These are phyloP conservation scores for Heteromurus nitidus DNA, from an alignment of 2,888 invertebrate genomes.

Conservation along the genomic window DNA sequence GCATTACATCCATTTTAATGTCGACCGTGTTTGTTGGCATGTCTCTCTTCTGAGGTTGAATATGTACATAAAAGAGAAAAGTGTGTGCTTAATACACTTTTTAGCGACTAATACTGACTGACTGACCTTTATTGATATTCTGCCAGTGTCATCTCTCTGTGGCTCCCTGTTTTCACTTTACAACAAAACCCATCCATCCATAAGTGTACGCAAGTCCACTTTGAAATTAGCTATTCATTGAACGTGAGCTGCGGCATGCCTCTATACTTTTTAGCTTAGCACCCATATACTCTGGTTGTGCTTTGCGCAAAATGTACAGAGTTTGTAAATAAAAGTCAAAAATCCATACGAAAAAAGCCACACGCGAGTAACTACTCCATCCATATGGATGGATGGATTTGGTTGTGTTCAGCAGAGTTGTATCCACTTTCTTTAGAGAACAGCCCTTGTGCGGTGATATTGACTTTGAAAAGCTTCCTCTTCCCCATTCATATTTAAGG, in stretches of 20 bases:
- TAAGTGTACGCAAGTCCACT: neutral
- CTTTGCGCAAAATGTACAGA: constrained; percentile 9
- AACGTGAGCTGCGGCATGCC: too few species aligned
- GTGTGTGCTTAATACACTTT: neutral
- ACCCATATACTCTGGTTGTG: neutral
- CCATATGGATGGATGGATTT: too few species aligned
- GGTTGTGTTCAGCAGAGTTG: too few species aligned
- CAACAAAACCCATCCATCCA: neutral
- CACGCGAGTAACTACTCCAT: too few species aligned
- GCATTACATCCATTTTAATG: constrained; percentile 3
- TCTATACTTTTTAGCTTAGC: too few species aligned
- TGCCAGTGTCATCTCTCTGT: constrained; percentile 5
- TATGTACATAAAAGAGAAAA: too few species aligned
- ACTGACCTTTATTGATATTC: constrained; percentile 37
- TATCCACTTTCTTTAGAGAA: too few species aligned
- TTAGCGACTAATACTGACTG: neutral
- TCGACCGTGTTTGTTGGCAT: too few species aligned
- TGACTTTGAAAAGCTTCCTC: neutral
- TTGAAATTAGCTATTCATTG: neutral
- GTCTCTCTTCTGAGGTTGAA: too few species aligned
- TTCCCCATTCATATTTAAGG: too few species aligned
- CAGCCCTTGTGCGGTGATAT: too few species aligned
- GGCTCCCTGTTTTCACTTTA: constrained; percentile 16
- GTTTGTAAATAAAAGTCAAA: constrained; percentile 32
- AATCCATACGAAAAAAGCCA: too few species aligned